A percentile compares a stretch with the other conserved stretches of the same genome.
phyloP scores from a whole-genome alignment of 2,113 vertebrate genomes.

The Tringa solitaria region DNA sequence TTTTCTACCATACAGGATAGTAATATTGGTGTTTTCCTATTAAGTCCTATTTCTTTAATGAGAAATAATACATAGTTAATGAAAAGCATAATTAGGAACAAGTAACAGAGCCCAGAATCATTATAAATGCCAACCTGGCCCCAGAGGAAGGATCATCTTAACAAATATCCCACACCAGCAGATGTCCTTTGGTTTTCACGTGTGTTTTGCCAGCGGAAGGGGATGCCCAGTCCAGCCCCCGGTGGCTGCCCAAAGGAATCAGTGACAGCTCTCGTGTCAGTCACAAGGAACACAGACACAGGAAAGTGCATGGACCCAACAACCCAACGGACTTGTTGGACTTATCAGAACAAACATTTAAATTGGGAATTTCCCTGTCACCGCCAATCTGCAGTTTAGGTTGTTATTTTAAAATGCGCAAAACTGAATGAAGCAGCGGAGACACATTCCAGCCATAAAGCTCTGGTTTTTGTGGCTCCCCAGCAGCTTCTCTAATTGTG shows the following conservation, averaged over 20 bases:
- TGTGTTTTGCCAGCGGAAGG: not conserved
- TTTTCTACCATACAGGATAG: not conserved
- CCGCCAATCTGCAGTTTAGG: not conserved
- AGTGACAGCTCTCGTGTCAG: not conserved
- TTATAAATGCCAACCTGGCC: not conserved
- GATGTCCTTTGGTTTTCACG: not conserved
- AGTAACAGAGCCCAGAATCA: not conserved
- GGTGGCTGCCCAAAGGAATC: not conserved
- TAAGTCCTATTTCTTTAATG: not conserved
- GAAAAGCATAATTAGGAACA: not conserved
- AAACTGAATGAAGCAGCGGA: not conserved
- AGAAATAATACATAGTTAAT: not conserved
- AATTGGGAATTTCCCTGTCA: not conserved
- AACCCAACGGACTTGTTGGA: not conserved
- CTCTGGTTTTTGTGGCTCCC: not conserved
- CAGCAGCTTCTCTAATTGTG: not conserved
- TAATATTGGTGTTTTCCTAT: not conserved
- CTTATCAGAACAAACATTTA: not conserved
- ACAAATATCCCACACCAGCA: not conserved
- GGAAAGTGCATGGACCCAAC: not conserved
- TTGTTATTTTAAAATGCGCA: not conserved
- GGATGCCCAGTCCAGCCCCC: not conserved
- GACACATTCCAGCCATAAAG: not conserved
- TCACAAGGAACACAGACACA: not conserved
- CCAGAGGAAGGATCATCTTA: not conserved